phyloP scores from a whole-genome alignment of 2,888 invertebrate species.

The Zaprionus obscuricornis region DNA sequence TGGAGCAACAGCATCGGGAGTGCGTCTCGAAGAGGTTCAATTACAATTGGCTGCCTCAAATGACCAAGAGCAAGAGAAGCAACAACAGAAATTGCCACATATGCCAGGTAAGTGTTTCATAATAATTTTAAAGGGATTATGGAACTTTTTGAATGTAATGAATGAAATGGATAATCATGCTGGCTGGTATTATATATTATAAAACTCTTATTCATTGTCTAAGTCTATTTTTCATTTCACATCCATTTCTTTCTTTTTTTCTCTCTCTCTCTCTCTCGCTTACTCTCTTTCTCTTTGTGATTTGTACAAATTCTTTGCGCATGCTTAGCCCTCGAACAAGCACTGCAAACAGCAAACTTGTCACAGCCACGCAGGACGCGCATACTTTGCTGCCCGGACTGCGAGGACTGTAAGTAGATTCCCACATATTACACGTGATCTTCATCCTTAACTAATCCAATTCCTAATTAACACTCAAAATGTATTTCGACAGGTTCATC shows the following conservation, averaged over 20 bases:
- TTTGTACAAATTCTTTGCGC: conserved; percentile 18
- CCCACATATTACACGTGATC: not conserved
- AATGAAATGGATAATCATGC: too few species aligned
- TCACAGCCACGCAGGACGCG: conserved; percentile 53
- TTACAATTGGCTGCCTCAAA: conserved; percentile 54
- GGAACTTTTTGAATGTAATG: too few species aligned
- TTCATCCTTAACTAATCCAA: not conserved
- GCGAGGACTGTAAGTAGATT: conserved; percentile 77
- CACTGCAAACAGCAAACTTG: conserved; percentile 15
- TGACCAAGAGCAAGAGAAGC: conserved; percentile 22
- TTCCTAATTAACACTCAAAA: not conserved
- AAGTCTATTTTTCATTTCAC: too few species aligned
- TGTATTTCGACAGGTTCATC: conserved; percentile 45
- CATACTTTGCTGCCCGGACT: conserved; percentile 80
- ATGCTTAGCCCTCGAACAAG: conserved; percentile 60
- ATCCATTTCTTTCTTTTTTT: not conserved
- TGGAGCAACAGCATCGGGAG: conserved; percentile 29
- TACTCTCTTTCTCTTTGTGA: not conserved
- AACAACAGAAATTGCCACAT: conserved; percentile 18
- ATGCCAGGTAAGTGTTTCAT: conserved; percentile 33
- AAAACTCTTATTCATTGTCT: too few species aligned
- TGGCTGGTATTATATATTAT: too few species aligned
- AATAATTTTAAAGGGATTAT: too few species aligned
- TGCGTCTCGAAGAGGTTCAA: conserved; percentile 73
- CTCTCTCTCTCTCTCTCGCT: not conserved